Evolutionary conservation across 2,888 invertebrate genomes (phyloP), one percentile per base, ranked within the genome.

Genomic region (Noctua fimbriata): DNA sequence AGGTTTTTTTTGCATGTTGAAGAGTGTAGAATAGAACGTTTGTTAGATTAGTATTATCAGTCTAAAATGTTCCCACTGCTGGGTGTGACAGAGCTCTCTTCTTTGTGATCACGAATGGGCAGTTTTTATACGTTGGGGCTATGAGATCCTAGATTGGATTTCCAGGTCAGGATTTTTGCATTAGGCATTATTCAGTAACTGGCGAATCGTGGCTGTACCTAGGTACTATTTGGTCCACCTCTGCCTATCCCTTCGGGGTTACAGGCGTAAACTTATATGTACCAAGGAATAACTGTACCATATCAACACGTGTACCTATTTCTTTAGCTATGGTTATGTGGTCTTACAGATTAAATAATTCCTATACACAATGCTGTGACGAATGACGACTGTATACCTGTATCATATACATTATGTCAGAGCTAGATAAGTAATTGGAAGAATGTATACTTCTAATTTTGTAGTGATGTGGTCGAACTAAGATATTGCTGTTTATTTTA

Each of bases 1-100:
- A 24, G 18, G 36, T 49, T 79, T 67, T 18, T 67, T 70, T 44
- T 76, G 72, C 9, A 63, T 67, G 28, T 65, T 72, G 16, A 28
- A 36, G 36, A n/a, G 24, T 65, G 24, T 60, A n/a, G 18, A 44
- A 41, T 65, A 41, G 21, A 16, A 55, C 18, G 24, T 44, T 73
- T 36, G 60, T 44, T 28, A 47, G 36, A 18, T 41, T 70, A 36
- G 36, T 12, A n/a, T 36, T 14, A 36, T 14, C 32, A 16, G 10
- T 21, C 6, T 21, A 49, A 21, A 24, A 41, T 55, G 28, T 32
- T 28, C 18, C 2, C 12, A 72, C 2, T 52, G 36, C 16, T 72
- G 49, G 24, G 21, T 52, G 49, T 18, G 21, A 41, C 10, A 63
- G 18, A 28, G 7, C 32, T 32, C 2, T 47, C 12, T 18, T 28